These are phyloP conservation scores for Sorex araneus DNA, from an alignment of 2,113 vertebrate genomes.

Conservation along the genomic window DNA sequence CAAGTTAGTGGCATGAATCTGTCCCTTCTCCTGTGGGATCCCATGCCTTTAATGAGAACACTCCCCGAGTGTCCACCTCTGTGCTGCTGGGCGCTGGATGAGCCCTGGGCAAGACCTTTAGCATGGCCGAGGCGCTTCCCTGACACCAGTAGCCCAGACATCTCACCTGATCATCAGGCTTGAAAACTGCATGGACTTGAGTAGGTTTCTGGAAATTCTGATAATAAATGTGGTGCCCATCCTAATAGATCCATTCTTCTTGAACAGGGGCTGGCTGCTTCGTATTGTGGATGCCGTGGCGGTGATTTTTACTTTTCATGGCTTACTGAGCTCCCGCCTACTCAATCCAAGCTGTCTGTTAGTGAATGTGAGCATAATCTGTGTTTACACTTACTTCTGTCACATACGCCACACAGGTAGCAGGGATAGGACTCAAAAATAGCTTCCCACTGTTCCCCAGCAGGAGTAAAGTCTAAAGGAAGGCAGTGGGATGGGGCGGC, in stretches of 20 bases:
- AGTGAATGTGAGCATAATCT: slow-evolving; percentile 37
- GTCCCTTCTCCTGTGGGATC: slow-evolving; percentile 81
- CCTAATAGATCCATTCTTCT: slow-evolving; percentile 38
- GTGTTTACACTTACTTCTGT: slow-evolving; percentile 58
- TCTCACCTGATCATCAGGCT: slow-evolving; percentile 55
- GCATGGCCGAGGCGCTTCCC: slow-evolving; percentile 57
- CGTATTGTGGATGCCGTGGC: not conserved
- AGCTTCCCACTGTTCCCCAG: slow-evolving; percentile 9
- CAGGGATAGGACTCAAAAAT: slow-evolving; percentile 40
- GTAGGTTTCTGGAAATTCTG: slow-evolving; percentile 50
- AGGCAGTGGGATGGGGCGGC: not conserved
- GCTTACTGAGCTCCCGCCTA: slow-evolving; percentile 22
- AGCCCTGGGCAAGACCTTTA: slow-evolving; percentile 34
- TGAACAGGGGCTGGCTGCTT: slow-evolving; percentile 17
- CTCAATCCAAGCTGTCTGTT: slow-evolving; percentile 19
- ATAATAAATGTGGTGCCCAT: not conserved
- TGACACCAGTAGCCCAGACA: not conserved
- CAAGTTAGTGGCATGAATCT: slow-evolving; percentile 85
- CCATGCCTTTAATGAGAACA: slow-evolving; percentile 82
- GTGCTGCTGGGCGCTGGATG: slow-evolving; percentile 48
- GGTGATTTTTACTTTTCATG: slow-evolving; percentile 58
- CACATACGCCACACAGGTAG: not conserved
- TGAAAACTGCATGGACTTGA: slow-evolving; percentile 44
- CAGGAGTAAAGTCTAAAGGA: not conserved
- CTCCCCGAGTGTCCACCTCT: slow-evolving; percentile 78